Conservation (phyloP, 2,797 vertebrate species). For the Centroberyx gerrardi region DNA sequence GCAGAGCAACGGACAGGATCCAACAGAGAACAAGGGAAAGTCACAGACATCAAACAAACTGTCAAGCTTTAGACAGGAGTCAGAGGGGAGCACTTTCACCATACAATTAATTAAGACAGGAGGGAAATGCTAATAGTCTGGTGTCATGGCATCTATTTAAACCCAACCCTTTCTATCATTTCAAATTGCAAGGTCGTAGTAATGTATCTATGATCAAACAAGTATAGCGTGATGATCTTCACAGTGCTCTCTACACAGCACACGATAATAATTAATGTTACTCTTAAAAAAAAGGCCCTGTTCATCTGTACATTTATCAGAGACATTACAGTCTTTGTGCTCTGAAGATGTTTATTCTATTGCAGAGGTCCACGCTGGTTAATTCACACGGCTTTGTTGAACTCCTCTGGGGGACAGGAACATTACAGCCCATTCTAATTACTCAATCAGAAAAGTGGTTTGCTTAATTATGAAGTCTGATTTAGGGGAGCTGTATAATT, state of each 20-base stretch:
- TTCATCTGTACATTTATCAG: neutral
- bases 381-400: conserved; percentile 55
- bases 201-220: conserved; percentile 22
- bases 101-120: conserved; percentile 65
- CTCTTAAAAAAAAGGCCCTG: conserved; percentile 1
- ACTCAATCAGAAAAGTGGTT: conserved; percentile 68
- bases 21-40: conserved; percentile 74
- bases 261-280: conserved; percentile 6
- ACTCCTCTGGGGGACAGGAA: conserved; percentile 51
- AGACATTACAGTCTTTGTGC: conserved; percentile 22
- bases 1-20: conserved; percentile 51
- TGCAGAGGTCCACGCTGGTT: conserved; percentile 31
- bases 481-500: conserved; percentile 61
- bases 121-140: conserved; percentile 56
- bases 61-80: conserved; percentile 63
- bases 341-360: conserved; percentile 54
- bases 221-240: neutral
- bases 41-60: conserved; percentile 76
- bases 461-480: conserved; percentile 67
- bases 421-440: conserved; percentile 64
- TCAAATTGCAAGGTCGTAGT: conserved; percentile 16
- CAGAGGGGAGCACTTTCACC: conserved; percentile 50
- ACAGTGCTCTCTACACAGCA: neutral
- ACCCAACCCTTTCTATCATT: conserved; percentile 43
- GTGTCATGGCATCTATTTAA: conserved; percentile 54